A percentile compares a stretch with the other conserved stretches of the same genome.
Evolutionary conservation across 2,888 invertebrate genomes (phyloP).

Genomic region (Heterodera filipjevi): DNA sequence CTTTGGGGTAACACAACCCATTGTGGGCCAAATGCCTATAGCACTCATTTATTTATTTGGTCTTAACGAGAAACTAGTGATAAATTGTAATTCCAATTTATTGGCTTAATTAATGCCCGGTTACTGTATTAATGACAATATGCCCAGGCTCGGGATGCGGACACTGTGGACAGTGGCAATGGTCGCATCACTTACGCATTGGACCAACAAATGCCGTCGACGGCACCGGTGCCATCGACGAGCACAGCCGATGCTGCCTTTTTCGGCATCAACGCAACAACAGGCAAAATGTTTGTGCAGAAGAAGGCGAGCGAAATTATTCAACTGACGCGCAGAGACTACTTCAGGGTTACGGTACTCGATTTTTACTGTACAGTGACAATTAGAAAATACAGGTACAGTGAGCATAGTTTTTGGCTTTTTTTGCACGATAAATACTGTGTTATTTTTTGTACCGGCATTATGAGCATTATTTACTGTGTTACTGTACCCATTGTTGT

Average conservation of each 20-base stretch:
- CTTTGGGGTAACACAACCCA: no score
- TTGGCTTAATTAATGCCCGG: neutral
- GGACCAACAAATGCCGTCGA: constrained; percentile 30
- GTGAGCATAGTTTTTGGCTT: no score
- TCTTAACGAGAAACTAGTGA: no score
- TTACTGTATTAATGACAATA: neutral
- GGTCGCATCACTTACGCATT: constrained; percentile 81
- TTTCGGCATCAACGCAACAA: constrained; percentile 55
- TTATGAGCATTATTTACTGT: no score
- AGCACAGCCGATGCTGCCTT: constrained; percentile 54
- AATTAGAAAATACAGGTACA: no score
- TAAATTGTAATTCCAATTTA: neutral
- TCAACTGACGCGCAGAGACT: constrained; percentile 47
- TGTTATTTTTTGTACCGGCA: neutral
- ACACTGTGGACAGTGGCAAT: constrained; percentile 81
- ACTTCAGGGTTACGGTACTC: constrained; percentile 53
- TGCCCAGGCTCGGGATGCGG: constrained; percentile 79
- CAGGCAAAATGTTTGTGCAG: constrained; percentile 55
- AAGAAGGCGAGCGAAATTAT: constrained; percentile 56
- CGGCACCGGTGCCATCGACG: neutral
- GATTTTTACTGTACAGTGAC: no score
- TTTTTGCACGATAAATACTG: no score
- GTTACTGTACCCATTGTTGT: neutral
- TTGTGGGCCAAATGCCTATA: no score
- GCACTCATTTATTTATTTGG: no score